Percentiles rank a stretch among this genome's conserved stretches.
Evolutionary conservation across 2,797 vertebrate genomes (phyloP).

Genomic region (Thripadectes ignobilis): DNA sequence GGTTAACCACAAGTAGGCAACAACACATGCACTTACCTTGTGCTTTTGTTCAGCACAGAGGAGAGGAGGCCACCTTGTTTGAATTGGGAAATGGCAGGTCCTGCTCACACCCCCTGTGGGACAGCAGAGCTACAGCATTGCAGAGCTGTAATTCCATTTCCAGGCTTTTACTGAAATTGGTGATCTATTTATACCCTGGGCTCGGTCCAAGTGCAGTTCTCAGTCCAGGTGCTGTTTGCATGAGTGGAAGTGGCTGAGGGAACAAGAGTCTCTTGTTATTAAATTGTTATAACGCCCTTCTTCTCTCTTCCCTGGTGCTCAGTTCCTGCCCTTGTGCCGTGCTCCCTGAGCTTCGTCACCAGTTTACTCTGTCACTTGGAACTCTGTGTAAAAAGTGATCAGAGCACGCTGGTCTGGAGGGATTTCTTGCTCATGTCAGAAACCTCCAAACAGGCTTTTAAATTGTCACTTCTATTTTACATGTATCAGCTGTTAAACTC

Average conservation of each 20-base stretch:
- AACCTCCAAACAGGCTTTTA: background rate
- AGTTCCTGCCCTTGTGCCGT: background rate
- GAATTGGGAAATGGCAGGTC: background rate
- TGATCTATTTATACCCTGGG: background rate
- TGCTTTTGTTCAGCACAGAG: background rate
- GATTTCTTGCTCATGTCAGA: background rate
- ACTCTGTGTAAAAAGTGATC: background rate
- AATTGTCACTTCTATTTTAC: background rate
- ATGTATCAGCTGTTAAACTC: background rate
- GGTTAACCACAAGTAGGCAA: background rate
- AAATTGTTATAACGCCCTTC: background rate
- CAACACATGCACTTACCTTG: accelerated
- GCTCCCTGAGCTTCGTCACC: accelerated
- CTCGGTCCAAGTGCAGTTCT: background rate
- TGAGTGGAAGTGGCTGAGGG: background rate
- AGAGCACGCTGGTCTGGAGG: background rate
- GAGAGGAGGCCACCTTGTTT: accelerated
- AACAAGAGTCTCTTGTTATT: background rate
- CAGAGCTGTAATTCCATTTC: background rate
- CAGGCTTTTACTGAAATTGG: background rate
- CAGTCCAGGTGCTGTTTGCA: background rate
- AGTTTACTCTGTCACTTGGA: background rate
- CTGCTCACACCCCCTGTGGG: background rate
- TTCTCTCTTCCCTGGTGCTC: background rate
- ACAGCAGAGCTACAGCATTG: background rate